phyloP scores from a whole-genome alignment of 2,797 vertebrate genomes.

The Alfaro cultratus region DNA sequence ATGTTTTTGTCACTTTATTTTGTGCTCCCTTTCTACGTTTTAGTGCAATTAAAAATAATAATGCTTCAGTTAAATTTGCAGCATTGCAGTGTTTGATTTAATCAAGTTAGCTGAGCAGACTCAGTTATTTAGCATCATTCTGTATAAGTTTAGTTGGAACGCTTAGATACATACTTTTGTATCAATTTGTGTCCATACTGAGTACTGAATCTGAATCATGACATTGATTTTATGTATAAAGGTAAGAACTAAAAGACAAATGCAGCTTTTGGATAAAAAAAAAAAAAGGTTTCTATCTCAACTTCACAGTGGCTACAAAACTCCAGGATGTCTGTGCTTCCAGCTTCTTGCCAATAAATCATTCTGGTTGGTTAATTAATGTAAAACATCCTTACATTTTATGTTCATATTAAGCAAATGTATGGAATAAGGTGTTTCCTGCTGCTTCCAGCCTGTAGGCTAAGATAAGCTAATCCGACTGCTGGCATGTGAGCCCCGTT shows the following conservation, averaged over 20 bases:
- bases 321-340: neutral
- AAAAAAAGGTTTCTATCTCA: neutral
- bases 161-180: neutral
- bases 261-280: neutral
- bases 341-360: neutral
- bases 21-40: neutral
- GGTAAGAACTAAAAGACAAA: neutral
- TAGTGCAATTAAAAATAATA: neutral
- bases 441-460: conserved; percentile 4
- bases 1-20: neutral
- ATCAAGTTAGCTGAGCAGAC: neutral
- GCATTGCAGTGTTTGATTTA: neutral
- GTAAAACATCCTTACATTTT: conserved; percentile 2
- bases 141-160: neutral
- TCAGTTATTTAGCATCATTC: neutral
- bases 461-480: conserved; percentile 4
- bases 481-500: neutral
- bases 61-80: neutral
- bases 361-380: neutral
- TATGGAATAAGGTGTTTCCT: neutral
- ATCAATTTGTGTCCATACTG: neutral
- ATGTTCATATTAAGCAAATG: conserved; percentile 4
- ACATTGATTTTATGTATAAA: neutral
- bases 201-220: neutral
- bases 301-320: neutral